Evolutionary conservation across 2,888 invertebrate species (phyloP).

Genomic region (Netelia melanura): DNA sequence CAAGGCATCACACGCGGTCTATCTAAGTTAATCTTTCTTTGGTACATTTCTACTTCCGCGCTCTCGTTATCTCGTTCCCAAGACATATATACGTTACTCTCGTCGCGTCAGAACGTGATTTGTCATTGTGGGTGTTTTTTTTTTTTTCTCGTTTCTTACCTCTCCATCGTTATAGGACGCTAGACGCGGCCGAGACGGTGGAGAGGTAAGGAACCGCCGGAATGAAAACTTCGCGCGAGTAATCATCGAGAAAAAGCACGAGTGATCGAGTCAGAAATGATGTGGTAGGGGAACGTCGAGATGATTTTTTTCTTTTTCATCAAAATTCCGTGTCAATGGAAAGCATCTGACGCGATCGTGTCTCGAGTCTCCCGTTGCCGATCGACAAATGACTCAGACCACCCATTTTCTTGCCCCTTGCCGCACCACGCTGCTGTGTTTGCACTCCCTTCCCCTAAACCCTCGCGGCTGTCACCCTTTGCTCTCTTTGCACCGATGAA

Average conservation of each 20-base stretch:
- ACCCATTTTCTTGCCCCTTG: neutral
- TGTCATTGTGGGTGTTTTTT: constrained; percentile 63
- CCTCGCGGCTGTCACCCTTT: constrained; percentile 27
- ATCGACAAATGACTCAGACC: constrained; percentile 16
- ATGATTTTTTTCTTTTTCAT: neutral
- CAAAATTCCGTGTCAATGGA: constrained; percentile 30
- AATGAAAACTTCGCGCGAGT: neutral
- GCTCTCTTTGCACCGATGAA: constrained; percentile 14
- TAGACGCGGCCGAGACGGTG: constrained; percentile 5
- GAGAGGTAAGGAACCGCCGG: neutral
- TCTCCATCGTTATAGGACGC: constrained; percentile 24
- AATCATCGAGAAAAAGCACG: neutral
- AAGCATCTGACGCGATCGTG: constrained; percentile 22
- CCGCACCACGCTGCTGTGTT: neutral
- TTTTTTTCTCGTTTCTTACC: constrained; percentile 23
- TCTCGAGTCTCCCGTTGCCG: neutral
- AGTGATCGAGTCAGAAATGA: neutral
- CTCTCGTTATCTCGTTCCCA: constrained; percentile 30
- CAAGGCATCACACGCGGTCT: constrained; percentile 41
- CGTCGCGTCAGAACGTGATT: constrained; percentile 57
- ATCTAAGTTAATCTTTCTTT: neutral
- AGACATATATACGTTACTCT: neutral
- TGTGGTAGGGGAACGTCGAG: neutral
- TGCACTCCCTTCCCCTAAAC: neutral
- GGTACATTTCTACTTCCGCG: constrained; percentile 11